Evolutionary conservation across 2,888 invertebrate species (phyloP).

Genomic region (Ceraclea dissimilis): DNA sequence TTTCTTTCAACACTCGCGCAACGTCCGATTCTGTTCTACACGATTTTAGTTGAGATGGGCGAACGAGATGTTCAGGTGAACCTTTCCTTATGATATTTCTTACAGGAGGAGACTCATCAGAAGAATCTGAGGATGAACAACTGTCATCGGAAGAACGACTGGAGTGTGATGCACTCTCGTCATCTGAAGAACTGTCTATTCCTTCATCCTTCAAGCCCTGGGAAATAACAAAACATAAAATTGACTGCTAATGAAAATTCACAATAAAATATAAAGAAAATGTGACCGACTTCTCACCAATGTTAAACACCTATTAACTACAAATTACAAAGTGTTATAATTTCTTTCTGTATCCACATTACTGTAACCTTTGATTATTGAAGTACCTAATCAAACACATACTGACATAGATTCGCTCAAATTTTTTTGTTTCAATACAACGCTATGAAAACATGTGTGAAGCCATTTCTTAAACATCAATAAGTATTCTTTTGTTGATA

Average conservation of each 20-base stretch:
- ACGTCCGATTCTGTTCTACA: slow-evolving; percentile 45
- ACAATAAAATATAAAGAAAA: no score
- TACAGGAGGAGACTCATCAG: slow-evolving; percentile 40
- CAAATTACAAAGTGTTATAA: not conserved
- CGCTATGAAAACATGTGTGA: no score
- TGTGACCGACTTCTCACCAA: no score
- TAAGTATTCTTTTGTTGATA: no score
- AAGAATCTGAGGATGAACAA: slow-evolving; percentile 44
- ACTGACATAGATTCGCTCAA: no score
- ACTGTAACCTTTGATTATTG: no score
- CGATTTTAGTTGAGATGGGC: slow-evolving; percentile 32
- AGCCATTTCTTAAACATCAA: no score
- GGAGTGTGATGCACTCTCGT: slow-evolving; percentile 41
- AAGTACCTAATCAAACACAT: no score
- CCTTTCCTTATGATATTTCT: slow-evolving; percentile 38
- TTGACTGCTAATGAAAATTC: no score
- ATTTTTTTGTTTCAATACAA: no score
- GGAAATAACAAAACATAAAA: slow-evolving; percentile 24
- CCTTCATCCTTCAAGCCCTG: slow-evolving; percentile 49
- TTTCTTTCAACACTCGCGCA: slow-evolving; percentile 35
- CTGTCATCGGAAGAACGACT: slow-evolving; percentile 45
- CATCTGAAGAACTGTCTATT: slow-evolving; percentile 48
- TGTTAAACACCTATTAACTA: not conserved
- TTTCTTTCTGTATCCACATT: no score
- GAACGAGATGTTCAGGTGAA: slow-evolving; percentile 8